These are phyloP conservation scores for Myotis planiceps DNA, from an alignment of 2,797 vertebrate species.

Conservation along the genomic window DNA sequence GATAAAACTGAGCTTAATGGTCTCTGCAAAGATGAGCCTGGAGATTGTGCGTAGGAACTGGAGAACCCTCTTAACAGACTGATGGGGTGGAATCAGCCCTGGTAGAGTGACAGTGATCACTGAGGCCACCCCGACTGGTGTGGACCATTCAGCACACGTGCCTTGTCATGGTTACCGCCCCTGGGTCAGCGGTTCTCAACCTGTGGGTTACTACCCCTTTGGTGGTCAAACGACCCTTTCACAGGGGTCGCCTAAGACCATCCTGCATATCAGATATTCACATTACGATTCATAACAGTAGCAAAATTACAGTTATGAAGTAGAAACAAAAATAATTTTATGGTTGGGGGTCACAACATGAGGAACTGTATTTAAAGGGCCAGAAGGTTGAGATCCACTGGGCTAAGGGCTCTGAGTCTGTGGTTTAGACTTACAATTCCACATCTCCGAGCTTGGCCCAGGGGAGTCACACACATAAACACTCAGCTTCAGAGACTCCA, in stretches of 20 bases:
- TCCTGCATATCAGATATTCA: no score
- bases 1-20: conserved; percentile 44
- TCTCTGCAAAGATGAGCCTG: conserved; percentile 25
- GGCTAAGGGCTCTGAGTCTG: background rate
- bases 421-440: background rate
- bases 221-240: no score
- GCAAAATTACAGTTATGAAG: no score
- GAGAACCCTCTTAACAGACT: background rate
- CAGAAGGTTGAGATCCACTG: no score
- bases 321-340: no score
- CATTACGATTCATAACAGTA: no score
- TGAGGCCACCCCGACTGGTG: background rate
- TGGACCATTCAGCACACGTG: background rate
- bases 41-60: conserved; percentile 5
- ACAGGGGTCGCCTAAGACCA: no score
- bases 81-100: conserved; percentile 29
- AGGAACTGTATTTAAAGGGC: no score
- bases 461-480: background rate
- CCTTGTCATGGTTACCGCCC: background rate
- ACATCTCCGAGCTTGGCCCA: background rate
- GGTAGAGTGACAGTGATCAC: background rate
- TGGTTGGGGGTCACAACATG: no score
- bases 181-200: background rate
- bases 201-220: no score
- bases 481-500: background rate